Base-by-base conservation (phyloP, 2,113 vertebrate species). In the Setophaga coronata region DNA sequence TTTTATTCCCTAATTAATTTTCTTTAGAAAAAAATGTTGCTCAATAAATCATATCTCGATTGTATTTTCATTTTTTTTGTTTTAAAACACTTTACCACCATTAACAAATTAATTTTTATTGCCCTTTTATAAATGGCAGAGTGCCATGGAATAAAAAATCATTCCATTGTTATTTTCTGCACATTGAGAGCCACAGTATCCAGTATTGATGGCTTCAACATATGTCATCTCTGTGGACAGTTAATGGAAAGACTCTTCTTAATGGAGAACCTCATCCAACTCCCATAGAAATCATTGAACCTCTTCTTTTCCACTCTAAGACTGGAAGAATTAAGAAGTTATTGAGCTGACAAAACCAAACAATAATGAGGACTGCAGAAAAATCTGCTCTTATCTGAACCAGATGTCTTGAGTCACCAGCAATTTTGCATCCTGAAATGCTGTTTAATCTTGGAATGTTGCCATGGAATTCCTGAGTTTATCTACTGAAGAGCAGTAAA, bases 71-170 rank as follows among this genome's bases (percentile, higher is more conserved):
- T 66, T n/a, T 56, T 70, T 71, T 58, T 70, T 70, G 0, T 19
- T 74, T 90, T 91, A 71, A 60, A 93, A 89, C 17, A 79, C 3
- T 95, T 92, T 53, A 84, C 17, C 4, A 48, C 12, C 61, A 89
- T 89, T 95, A 95, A 87, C 15, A 91, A 91, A 89, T 89, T 79
- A 71, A 50, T 89, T 94, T 71, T 80, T 88, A 65, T 48, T 82
- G 18, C 28, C 7, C 8, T 84, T 95, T 89, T 29, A 76, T 85
- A 85, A 76, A 82, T 80, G 81, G 61, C 40, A 82, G 31, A 48
- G 16, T 65, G 64, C 42, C 70, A 80, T 65, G 24, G 61, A 82
- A 82, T 23, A 87, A 87, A 85, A 83, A 90, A n/a, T 72, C 17
- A 79, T 74, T 84, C 48, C 7, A 58, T 14, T 87, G 33, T 60